A percentile compares a stretch with the other conserved stretches of the same genome.
Conservation (phyloP, 2,888 invertebrate species). For the Perizoma flavofasciatum region DNA sequence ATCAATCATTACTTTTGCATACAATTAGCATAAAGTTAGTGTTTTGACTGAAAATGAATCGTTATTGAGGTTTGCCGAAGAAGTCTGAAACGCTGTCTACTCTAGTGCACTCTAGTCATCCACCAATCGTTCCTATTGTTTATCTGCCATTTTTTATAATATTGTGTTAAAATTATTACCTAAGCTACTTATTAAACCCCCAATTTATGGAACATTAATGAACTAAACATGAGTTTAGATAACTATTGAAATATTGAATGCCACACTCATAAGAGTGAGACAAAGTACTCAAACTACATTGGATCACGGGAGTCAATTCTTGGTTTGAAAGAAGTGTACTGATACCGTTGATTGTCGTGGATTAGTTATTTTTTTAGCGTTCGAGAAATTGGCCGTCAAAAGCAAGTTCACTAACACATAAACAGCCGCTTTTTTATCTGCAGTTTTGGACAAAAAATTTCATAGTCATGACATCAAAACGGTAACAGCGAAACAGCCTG, state of each 20-base stretch:
- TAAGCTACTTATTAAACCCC: too few relatives aligned
- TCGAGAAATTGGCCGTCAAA: background rate
- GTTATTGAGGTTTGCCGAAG: conserved; percentile 62
- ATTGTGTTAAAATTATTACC: conserved; percentile 2
- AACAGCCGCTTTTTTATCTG: background rate
- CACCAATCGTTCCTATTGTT: conserved; percentile 43
- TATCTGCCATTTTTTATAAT: conserved; percentile 19
- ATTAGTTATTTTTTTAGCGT: background rate
- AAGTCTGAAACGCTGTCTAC: conserved; percentile 60
- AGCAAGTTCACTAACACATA: conserved; percentile 5
- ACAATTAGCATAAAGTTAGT: conserved; percentile 55
- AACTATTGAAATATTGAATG: too few relatives aligned
- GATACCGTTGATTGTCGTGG: too few relatives aligned
- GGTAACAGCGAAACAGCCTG: too few relatives aligned
- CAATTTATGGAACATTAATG: too few relatives aligned
- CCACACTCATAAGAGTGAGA: too few relatives aligned
- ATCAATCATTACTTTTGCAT: conserved; percentile 30
- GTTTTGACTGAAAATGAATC: conserved; percentile 63
- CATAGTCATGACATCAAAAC: too few relatives aligned
- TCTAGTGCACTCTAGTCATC: conserved; percentile 51
- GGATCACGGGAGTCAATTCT: too few relatives aligned
- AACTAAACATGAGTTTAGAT: too few relatives aligned
- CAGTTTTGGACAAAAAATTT: too few relatives aligned
- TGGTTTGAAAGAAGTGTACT: too few relatives aligned
- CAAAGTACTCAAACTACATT: too few relatives aligned